Percentiles rank a stretch among this genome's conserved stretches.
Conservation (phyloP, 2,888 invertebrate genomes). For the Dicranocentrus wangi region DNA sequence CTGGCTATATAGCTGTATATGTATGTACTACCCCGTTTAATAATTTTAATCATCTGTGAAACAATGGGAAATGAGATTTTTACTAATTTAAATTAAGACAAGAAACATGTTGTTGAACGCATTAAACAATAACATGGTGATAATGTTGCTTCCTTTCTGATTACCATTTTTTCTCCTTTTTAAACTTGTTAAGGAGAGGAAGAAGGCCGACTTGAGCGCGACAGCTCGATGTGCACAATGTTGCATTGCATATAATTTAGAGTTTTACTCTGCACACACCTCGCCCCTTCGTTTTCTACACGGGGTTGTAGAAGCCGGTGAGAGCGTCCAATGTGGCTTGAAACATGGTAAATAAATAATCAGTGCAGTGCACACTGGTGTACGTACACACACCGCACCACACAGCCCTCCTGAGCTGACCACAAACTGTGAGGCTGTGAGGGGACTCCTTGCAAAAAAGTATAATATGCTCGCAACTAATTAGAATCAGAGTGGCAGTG, state of each 20-base stretch:
- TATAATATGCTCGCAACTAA: conserved; percentile 62
- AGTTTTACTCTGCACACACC: too few species aligned
- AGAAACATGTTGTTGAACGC: conserved; percentile 63
- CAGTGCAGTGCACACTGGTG: conserved; percentile 12
- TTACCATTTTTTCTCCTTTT: conserved; percentile 40
- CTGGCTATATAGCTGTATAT: conserved; percentile 2
- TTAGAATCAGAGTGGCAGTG: conserved; percentile 63
- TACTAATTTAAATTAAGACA: conserved; percentile 64
- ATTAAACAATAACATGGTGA: conserved; percentile 60
- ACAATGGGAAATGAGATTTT: conserved; percentile 51
- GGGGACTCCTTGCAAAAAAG: conserved; percentile 48
- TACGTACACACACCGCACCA: too few species aligned
- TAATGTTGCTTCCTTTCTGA: conserved; percentile 53
- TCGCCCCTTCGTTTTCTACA: not conserved
- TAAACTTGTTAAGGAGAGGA: conserved; percentile 25
- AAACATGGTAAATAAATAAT: conserved; percentile 27
- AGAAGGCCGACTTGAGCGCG: not conserved
- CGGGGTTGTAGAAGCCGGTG: not conserved
- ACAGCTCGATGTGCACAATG: not conserved
- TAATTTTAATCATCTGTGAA: conserved; percentile 54
- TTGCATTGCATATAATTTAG: too few species aligned
- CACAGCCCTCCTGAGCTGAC: conserved; percentile 37
- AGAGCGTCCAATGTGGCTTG: not conserved
- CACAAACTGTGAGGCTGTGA: conserved; percentile 61
- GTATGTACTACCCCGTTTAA: too few species aligned